Evolutionary conservation across 2,888 invertebrate genomes (phyloP).

Genomic region (Lysandra coridon): DNA sequence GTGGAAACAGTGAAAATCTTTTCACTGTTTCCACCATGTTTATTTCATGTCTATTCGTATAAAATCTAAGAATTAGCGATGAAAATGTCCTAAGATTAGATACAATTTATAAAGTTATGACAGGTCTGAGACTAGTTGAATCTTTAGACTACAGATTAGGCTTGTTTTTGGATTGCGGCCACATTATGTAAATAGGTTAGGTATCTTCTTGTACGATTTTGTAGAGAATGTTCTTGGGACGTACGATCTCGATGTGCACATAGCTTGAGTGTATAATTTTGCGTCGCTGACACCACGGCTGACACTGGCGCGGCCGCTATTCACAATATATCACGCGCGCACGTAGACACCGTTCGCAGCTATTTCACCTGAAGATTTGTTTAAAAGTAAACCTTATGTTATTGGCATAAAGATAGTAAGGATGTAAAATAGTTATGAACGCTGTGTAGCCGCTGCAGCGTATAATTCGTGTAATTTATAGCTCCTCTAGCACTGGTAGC

Average conservation of each 20-base stretch:
- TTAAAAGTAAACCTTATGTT: not conserved
- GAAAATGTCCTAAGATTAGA: no score
- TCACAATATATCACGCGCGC: constrained; percentile 75
- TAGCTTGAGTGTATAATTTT: constrained; percentile 70
- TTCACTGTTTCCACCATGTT: no score
- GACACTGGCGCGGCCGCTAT: constrained; percentile 52
- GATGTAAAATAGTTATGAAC: not conserved
- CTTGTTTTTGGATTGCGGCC: no score
- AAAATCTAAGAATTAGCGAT: no score
- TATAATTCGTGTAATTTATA: constrained; percentile 80
- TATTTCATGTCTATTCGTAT: no score
- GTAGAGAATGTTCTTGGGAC: not conserved
- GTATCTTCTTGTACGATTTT: no score
- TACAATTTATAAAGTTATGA: no score
- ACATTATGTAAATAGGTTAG: no score
- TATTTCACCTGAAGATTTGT: not conserved
- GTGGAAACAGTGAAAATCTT: no score
- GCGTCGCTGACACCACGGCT: constrained; percentile 67
- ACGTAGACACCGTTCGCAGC: constrained; percentile 46
- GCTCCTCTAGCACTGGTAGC: constrained; percentile 66
- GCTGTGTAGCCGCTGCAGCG: constrained; percentile 53
- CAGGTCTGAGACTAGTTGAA: no score
- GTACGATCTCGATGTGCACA: not conserved
- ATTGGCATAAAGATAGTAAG: not conserved
- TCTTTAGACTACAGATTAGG: no score